Conservation (phyloP, 2,113 vertebrate genomes). For the Labeo rohita region DNA sequence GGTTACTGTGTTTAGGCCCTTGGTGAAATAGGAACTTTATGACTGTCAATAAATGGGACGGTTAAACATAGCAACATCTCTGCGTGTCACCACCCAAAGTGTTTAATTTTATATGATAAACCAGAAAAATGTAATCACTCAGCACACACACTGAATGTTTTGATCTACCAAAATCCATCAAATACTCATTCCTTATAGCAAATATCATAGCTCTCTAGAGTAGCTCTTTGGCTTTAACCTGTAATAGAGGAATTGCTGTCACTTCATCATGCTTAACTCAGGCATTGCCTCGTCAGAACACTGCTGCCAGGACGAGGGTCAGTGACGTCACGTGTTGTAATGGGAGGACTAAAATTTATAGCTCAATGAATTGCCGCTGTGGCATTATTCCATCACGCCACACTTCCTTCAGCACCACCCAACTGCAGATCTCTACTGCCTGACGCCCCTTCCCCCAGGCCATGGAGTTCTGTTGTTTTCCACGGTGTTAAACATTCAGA, state of each 20-base stretch:
- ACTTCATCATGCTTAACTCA: not conserved
- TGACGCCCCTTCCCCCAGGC: not conserved
- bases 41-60: not conserved
- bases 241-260: not conserved
- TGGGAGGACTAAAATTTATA: constrained; percentile 46
- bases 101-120: not conserved
- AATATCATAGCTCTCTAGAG: not conserved
- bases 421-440: constrained; percentile 6
- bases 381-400: constrained; percentile 36
- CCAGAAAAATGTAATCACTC: not conserved
- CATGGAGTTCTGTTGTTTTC: not conserved
- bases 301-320: constrained; percentile 43
- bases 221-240: constrained; percentile 5
- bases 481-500: not conserved
- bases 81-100: not conserved
- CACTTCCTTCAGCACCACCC: constrained; percentile 42
- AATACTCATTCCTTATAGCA: not conserved
- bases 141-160: not conserved
- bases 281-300: not conserved
- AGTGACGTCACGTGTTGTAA: constrained; percentile 50
- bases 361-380: constrained; percentile 31
- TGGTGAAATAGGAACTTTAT: not conserved
- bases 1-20: not conserved
- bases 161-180: not conserved
- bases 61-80: not conserved